phyloP scores from a whole-genome alignment of 2,888 invertebrate species.

The Cacoxenus indagator region DNA sequence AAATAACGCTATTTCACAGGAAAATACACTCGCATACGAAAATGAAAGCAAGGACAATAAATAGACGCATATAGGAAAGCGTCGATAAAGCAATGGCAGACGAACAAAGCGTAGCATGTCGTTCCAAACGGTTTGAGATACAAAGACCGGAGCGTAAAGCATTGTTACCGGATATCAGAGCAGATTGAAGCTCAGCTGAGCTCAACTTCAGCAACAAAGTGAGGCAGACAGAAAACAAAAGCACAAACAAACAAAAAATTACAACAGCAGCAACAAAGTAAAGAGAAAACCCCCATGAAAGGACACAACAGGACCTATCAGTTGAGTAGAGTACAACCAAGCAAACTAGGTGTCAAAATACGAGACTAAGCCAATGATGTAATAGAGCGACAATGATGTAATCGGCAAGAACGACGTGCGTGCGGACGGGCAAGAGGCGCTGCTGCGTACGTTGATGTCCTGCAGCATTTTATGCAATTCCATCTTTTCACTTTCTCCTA shows the following conservation, averaged over 20 bases:
- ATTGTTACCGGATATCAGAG: conserved; percentile 64
- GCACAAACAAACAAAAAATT: background rate
- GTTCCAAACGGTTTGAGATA: conserved; percentile 14
- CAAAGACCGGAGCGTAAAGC: conserved; percentile 22
- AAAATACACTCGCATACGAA: background rate
- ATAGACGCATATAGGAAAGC: conserved; percentile 49
- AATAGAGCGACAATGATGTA: conserved; percentile 50
- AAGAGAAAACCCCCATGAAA: background rate
- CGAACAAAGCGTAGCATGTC: background rate
- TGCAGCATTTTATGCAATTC: conserved; percentile 54
- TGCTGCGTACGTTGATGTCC: conserved; percentile 8
- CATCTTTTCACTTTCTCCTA: conserved; percentile 36
- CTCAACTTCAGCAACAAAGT: conserved; percentile 21
- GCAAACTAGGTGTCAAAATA: conserved; percentile 69
- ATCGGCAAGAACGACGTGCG: conserved; percentile 27
- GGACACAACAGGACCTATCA: background rate
- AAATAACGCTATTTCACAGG: conserved; percentile 49
- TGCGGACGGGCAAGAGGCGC: conserved; percentile 3
- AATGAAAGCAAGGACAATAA: background rate
- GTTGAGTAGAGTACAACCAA: background rate
- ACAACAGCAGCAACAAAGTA: background rate
- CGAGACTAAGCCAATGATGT: conserved; percentile 65
- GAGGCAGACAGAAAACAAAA: conserved; percentile 18
- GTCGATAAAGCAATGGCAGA: conserved; percentile 13
- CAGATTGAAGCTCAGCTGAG: conserved; percentile 39